phyloP scores from a whole-genome alignment of 2,888 invertebrate species.

The Nasonia oneida region DNA sequence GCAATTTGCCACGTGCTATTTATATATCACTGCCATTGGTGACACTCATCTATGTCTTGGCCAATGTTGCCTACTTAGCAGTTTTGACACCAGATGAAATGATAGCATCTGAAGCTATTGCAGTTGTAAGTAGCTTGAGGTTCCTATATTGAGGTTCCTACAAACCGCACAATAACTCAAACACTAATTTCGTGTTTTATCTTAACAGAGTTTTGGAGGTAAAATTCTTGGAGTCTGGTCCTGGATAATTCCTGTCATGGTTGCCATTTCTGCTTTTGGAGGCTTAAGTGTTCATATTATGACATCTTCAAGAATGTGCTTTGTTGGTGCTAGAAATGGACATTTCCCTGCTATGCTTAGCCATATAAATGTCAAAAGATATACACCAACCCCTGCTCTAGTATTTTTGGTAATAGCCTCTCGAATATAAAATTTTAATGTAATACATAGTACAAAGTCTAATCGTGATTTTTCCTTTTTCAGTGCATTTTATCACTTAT shows the following conservation, averaged over 20 bases:
- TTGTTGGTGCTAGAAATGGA: slow-evolving; percentile 94
- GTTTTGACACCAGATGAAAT: slow-evolving; percentile 92
- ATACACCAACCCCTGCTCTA: slow-evolving; percentile 90
- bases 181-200: slow-evolving; percentile 53
- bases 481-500: slow-evolving; percentile 91
- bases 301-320: slow-evolving; percentile 95
- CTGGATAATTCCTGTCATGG: slow-evolving; percentile 94
- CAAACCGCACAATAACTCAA: background rate
- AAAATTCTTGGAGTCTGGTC: slow-evolving; percentile 87
- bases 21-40: slow-evolving; percentile 94
- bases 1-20: slow-evolving; percentile 94
- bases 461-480: slow-evolving; percentile 68
- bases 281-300: slow-evolving; percentile 97
- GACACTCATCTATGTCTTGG: slow-evolving; percentile 92
- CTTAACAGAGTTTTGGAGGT: slow-evolving; percentile 89
- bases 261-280: slow-evolving; percentile 95
- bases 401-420: slow-evolving; percentile 86
- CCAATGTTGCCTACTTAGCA: slow-evolving; percentile 93
- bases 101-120: slow-evolving; percentile 94
- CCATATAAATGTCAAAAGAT: slow-evolving; percentile 87
- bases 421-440: background rate
- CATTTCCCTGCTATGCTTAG: slow-evolving; percentile 91
- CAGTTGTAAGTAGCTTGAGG: slow-evolving; percentile 86
- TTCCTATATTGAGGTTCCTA: background rate
- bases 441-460: background rate